Percentiles rank a stretch among this genome's conserved stretches.
Conservation (phyloP, 53 echinoderm and acorn worm species). For the Temnopleurus reevesii region DNA sequence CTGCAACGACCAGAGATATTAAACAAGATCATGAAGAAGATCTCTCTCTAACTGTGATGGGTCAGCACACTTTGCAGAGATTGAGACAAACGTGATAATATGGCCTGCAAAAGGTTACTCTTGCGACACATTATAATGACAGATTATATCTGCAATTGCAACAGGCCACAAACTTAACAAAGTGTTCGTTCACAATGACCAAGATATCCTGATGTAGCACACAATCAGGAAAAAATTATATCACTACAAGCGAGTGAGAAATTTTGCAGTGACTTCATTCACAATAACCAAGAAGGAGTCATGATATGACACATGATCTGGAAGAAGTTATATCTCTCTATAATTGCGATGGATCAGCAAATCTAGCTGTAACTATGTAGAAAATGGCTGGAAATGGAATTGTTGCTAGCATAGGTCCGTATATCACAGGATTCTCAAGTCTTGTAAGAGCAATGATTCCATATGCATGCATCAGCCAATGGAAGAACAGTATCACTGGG, state of each 20-base stretch:
- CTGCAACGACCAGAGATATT: too few species aligned
- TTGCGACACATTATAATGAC: too few species aligned
- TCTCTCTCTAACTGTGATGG: slow-evolving; percentile 29
- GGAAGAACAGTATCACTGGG: slow-evolving; percentile 77
- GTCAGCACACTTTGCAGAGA: slow-evolving; percentile 8
- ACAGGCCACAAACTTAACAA: background rate
- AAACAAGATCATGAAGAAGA: background rate
- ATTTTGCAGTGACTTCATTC: background rate
- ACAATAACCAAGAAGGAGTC: too few species aligned
- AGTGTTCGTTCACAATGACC: background rate
- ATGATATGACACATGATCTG: too few species aligned
- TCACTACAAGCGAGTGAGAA: too few species aligned
- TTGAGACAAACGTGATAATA: background rate
- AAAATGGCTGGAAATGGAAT: slow-evolving; percentile 90
- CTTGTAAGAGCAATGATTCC: slow-evolving; percentile 91
- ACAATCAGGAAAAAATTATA: too few species aligned
- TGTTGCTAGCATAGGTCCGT: slow-evolving; percentile 74
- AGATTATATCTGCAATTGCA: too few species aligned
- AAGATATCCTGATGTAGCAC: background rate
- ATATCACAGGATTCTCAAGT: slow-evolving; percentile 70
- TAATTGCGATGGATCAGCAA: slow-evolving; percentile 73
- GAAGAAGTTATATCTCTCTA: too few species aligned
- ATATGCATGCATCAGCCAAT: slow-evolving; percentile 93
- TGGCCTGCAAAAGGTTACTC: too few species aligned
- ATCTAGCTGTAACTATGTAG: slow-evolving; percentile 83